Conservation (phyloP, 2,888 invertebrate species). For the Trissolcus brochymenae region DNA sequence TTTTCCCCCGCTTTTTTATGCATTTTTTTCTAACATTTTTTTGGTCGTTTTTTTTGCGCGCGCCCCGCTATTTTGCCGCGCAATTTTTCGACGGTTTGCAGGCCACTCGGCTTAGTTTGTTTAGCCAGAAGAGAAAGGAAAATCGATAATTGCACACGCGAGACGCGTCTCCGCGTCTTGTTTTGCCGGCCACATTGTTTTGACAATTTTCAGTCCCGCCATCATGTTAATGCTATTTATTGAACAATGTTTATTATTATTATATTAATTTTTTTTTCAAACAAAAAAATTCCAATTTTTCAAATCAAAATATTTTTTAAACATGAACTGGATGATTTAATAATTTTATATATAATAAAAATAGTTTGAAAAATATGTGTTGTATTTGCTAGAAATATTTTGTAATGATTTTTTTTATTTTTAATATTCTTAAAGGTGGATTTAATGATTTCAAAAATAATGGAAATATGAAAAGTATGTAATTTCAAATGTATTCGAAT, state of each 20-base stretch:
- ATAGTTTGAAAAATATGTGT: too few species aligned
- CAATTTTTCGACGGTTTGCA: constrained; percentile 11
- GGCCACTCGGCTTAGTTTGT: constrained; percentile 4
- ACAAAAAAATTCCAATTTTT: constrained; percentile 2
- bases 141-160: constrained; percentile 57
- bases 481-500: not conserved
- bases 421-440: not conserved
- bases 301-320: not conserved
- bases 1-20: constrained; percentile 8
- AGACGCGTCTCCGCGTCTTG: constrained; percentile 45
- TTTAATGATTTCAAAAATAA: not conserved
- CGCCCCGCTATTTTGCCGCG: constrained; percentile 17
- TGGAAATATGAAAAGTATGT: not conserved
- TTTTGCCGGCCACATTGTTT: constrained; percentile 47
- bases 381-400: too few species aligned
- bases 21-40: constrained; percentile 5
- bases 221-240: not conserved
- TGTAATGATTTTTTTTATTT: not conserved
- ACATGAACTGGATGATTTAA: too few species aligned
- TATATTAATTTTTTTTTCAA: constrained; percentile 9
- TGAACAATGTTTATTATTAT: not conserved
- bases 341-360: too few species aligned
- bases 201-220: constrained; percentile 6
- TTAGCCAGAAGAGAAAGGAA: constrained; percentile 35
- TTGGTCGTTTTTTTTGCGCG: not conserved